Conservation (phyloP, 2,888 invertebrate species). For the Leucoptera coffeella region DNA sequence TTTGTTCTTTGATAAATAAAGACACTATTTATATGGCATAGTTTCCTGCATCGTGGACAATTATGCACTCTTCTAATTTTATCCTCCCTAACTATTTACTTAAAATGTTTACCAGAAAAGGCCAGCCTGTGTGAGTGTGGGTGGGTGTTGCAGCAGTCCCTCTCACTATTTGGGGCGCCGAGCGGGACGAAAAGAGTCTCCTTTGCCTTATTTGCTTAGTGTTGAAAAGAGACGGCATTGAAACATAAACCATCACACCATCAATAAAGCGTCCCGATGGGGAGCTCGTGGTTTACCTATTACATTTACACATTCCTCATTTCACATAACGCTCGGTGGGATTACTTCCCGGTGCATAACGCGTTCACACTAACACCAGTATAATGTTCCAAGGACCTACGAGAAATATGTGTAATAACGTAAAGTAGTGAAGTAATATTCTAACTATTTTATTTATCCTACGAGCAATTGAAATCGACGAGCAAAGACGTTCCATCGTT, state of each 20-base stretch:
- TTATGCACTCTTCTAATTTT: conserved; percentile 45
- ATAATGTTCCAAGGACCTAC: too few relatives aligned
- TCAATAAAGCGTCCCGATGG: conserved; percentile 28
- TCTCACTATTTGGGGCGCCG: conserved; percentile 29
- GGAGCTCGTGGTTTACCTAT: conserved; percentile 29
- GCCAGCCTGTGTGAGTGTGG: conserved; percentile 21
- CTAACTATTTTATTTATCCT: too few relatives aligned
- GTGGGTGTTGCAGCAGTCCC: conserved; percentile 21
- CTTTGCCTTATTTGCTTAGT: conserved; percentile 14
- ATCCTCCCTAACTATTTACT: conserved; percentile 42
- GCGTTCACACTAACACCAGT: too few relatives aligned
- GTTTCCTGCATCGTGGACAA: too few relatives aligned
- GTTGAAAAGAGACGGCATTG: conserved; percentile 21
- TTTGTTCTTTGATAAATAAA: too few relatives aligned
- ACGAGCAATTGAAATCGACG: too few relatives aligned
- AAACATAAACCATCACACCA: conserved; percentile 20
- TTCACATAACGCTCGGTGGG: too few relatives aligned
- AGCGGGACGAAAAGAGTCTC: conserved; percentile 35
- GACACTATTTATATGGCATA: too few relatives aligned
- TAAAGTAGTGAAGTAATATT: too few relatives aligned
- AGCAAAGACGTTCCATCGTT: background rate
- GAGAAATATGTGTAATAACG: too few relatives aligned
- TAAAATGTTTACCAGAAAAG: conserved; percentile 44
- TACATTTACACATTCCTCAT: conserved; percentile 19
- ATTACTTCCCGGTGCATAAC: too few relatives aligned